A percentile compares a stretch with the other conserved stretches of the same genome.
These are phyloP conservation scores for Anolis sagrei DNA, from an alignment of 2,113 vertebrate genomes.

Conservation along the genomic window DNA sequence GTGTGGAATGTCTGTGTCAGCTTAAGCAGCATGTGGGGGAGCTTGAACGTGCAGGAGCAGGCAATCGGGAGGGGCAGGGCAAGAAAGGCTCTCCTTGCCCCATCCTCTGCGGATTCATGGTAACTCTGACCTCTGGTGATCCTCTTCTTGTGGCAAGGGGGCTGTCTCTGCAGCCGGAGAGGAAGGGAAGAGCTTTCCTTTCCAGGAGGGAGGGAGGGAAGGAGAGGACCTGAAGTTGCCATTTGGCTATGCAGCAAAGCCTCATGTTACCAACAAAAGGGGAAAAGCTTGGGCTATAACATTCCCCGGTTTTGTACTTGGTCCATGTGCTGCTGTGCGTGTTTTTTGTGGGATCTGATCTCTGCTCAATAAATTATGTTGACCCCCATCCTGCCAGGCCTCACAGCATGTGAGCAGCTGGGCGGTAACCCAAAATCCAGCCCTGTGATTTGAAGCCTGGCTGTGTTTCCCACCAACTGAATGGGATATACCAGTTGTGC, in stretches of 20 bases:
- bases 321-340: neutral
- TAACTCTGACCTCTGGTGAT: slow-evolving; percentile 14
- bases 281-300: neutral
- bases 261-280: neutral
- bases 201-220: too few relatives aligned
- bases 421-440: too few relatives aligned
- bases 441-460: neutral
- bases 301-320: neutral
- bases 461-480: neutral
- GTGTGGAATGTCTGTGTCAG: slow-evolving; percentile 33
- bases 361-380: neutral
- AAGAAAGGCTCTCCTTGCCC: neutral
- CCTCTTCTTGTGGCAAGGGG: neutral
- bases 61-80: neutral
- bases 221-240: neutral
- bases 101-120: neutral
- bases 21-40: slow-evolving; percentile 26
- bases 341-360: neutral
- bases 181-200: neutral
- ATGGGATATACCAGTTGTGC: too few relatives aligned
- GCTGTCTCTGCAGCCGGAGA: neutral
- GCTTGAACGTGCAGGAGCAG: slow-evolving; percentile 15
- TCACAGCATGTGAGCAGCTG: neutral
- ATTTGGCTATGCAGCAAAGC: neutral
- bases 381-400: neutral